phyloP scores from a whole-genome alignment of 2,797 vertebrate genomes.

The Meriones psammophilus region DNA sequence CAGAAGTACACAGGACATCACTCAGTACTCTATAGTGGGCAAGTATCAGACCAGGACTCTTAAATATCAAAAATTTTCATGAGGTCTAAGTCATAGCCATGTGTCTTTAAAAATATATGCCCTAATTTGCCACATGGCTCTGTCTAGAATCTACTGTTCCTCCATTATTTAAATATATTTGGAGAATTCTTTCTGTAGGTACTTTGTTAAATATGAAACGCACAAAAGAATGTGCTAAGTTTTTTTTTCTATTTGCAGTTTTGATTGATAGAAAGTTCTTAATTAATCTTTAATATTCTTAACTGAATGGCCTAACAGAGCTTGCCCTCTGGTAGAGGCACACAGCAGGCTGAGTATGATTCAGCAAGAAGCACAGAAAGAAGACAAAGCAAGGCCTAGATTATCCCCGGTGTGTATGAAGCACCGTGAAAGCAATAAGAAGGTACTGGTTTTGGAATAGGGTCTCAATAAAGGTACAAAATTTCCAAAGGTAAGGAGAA shows the following conservation, averaged over 20 bases:
- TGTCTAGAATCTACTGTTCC: constrained; percentile 54
- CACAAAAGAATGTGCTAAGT: background rate
- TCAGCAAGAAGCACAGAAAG: background rate
- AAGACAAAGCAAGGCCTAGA: constrained; percentile 33
- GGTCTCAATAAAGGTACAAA: constrained; percentile 16
- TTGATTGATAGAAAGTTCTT: constrained; percentile 47
- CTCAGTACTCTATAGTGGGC: background rate
- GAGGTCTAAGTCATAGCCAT: constrained; percentile 43
- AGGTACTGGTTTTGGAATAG: constrained; percentile 21
- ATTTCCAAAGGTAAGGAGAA: constrained; percentile 11
- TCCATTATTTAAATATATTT: constrained; percentile 34
- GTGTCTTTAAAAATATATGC: background rate
- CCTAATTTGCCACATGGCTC: constrained; percentile 18
- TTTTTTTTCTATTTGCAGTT: constrained; percentile 55
- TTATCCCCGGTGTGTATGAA: constrained; percentile 12
- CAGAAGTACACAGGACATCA: background rate
- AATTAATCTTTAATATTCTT: constrained; percentile 56
- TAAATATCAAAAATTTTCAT: constrained; percentile 51
- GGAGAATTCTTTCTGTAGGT: background rate
- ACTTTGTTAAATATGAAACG: constrained; percentile 3
- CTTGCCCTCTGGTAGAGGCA: background rate
- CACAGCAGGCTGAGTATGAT: background rate
- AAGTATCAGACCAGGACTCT: constrained; percentile 31
- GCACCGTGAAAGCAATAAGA: background rate
- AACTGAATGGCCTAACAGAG: background rate